Conservation (phyloP, 1,140 invertebrate species). For the Asbolus verrucosus region DNA sequence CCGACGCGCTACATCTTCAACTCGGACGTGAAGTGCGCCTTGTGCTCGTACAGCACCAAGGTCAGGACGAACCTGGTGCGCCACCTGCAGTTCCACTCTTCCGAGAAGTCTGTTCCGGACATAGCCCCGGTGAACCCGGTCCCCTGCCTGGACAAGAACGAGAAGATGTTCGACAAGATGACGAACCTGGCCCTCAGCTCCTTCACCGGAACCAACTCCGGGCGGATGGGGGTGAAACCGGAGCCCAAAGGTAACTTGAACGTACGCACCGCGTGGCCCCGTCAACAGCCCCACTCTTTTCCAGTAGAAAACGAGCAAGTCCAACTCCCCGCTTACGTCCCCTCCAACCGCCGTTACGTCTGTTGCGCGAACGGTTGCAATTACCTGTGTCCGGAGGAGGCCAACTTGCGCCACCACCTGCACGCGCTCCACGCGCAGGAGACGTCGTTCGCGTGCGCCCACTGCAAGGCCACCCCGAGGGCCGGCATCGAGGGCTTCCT, state of each 20-base stretch:
- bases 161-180: conserved; percentile 88
- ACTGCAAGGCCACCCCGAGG: conserved; percentile 70
- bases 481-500: conserved; percentile 67
- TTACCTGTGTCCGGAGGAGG: conserved; percentile 79
- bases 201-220: conserved; percentile 50
- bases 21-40: conserved; percentile 72
- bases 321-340: conserved; percentile 73
- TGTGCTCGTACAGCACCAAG: conserved; percentile 79
- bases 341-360: conserved; percentile 74
- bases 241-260: conserved; percentile 55
- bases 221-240: conserved; percentile 60
- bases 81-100: conserved; percentile 77
- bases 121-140: conserved; percentile 82
- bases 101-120: conserved; percentile 71
- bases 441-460: conserved; percentile 74
- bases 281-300: too few relatives aligned
- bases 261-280: too few relatives aligned
- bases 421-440: conserved; percentile 76
- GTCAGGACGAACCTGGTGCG: conserved; percentile 79
- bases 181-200: conserved; percentile 82
- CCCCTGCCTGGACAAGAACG: conserved; percentile 80
- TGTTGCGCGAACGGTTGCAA: conserved; percentile 78
- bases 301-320: conserved; percentile 53
- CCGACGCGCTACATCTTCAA: conserved; percentile 76
- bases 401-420: conserved; percentile 78